These are phyloP conservation scores for Oryctolagus cuniculus DNA, from an alignment of 2,113 vertebrate species.

Conservation along the genomic window mOryCun1.1 NC_091433.1:121774501-121775000, in stretches of 20 bases:
- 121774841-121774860: not conserved
- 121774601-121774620: not conserved
- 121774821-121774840: not conserved
- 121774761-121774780: not conserved
- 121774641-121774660: not conserved
- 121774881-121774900: not conserved
- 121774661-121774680: not conserved
- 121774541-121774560: not conserved
- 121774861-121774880: not conserved
- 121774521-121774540: not conserved
- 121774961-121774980: not conserved
- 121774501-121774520: conserved; percentile 41
- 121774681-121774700: not conserved
- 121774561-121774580: not conserved
- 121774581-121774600: not conserved
- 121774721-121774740: not conserved
- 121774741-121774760: not conserved
- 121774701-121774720: not conserved
- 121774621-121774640: not conserved
- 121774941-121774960: not conserved
- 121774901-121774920: not conserved
- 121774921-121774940: not conserved
- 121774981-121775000: not conserved
- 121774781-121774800: conserved; percentile 35
- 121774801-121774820: conserved; percentile 37